Conservation (phyloP, 2,113 vertebrate genomes). For the Rhineura floridana region DNA sequence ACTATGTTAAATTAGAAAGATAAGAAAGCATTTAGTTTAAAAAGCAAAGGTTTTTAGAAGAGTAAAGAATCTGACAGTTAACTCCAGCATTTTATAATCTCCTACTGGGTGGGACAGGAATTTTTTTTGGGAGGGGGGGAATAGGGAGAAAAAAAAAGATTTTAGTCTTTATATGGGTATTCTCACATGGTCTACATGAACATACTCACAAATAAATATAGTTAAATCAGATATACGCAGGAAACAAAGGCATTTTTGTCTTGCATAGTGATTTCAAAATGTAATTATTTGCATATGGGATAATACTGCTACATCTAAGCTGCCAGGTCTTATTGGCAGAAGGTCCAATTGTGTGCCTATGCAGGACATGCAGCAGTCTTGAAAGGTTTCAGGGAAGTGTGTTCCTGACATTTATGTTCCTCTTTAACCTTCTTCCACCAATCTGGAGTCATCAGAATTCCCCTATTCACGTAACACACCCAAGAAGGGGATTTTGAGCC, state of each 20-base stretch:
- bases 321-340: neutral
- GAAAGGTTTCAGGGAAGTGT: neutral
- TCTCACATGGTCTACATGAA: neutral
- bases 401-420: neutral
- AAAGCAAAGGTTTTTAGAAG: slow-evolving; percentile 84
- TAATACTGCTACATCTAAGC: neutral
- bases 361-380: neutral
- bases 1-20: slow-evolving; percentile 86
- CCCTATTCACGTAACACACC: neutral
- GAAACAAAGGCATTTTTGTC: neutral
- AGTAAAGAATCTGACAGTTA: slow-evolving; percentile 80
- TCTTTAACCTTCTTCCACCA: neutral
- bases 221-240: slow-evolving; percentile 17
- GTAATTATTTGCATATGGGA: slow-evolving; percentile 9
- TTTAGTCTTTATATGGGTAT: neutral
- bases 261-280: neutral
- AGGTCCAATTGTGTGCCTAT: neutral
- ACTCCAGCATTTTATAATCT: slow-evolving; percentile 78
- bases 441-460: neutral
- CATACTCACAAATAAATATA: neutral
- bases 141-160: neutral
- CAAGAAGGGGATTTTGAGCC: neutral
- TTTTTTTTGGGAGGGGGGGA: neutral
- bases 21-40: slow-evolving; percentile 85
- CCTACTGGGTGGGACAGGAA: slow-evolving; percentile 53